These are phyloP conservation scores for Myotis vivesi DNA, from an alignment of 2,797 vertebrate species.

Conservation along the genomic window DNA sequence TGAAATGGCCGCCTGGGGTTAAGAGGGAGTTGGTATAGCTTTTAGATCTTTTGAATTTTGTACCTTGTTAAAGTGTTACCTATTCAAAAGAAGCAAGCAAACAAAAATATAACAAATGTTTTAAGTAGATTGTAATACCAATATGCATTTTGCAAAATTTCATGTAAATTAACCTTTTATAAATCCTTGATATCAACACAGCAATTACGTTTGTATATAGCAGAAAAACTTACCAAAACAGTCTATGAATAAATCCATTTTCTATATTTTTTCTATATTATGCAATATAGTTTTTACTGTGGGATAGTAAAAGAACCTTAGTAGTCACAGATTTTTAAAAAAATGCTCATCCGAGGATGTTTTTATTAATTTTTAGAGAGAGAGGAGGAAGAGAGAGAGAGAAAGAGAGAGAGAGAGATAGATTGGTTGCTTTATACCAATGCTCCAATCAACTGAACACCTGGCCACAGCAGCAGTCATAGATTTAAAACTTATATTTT, in stretches of 20 bases:
- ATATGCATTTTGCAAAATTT: neutral
- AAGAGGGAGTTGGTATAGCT: neutral
- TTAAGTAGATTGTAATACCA: neutral
- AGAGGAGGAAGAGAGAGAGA: neutral
- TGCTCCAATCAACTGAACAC: neutral
- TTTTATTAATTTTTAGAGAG: neutral
- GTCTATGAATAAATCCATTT: constrained; percentile 1
- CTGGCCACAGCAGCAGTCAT: neutral
- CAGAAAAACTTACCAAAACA: constrained; percentile 13
- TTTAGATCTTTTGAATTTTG: constrained; percentile 12
- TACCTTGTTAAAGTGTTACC: neutral
- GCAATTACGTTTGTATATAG: neutral
- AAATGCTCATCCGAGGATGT: neutral
- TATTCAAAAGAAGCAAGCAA: constrained; percentile 40
- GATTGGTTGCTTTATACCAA: neutral
- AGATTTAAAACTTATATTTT: constrained; percentile 16
- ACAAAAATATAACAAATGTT: neutral
- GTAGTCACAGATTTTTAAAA: neutral
- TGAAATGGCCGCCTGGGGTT: neutral
- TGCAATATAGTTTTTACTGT: neutral
- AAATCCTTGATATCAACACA: constrained; percentile 21
- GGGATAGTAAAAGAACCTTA: neutral
- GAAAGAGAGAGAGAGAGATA: neutral
- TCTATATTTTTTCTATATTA: constrained; percentile 1
- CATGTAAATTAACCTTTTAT: constrained; percentile 27